Percentiles rank a stretch among this genome's conserved stretches.
Conservation (phyloP, 1,140 invertebrate genomes). For the Armadillidium nasatum region DNA sequence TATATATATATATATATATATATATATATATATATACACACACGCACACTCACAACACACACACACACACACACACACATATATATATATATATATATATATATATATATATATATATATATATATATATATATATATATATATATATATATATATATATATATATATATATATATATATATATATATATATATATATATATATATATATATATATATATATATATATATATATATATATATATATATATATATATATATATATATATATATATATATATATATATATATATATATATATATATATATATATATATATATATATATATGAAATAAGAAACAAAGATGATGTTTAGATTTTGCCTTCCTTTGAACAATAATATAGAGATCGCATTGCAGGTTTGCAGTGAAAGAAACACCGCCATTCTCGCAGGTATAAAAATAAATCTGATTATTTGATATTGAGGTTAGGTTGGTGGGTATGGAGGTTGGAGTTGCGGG, state of each 20-base stretch:
- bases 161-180: background rate
- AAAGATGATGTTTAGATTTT: too few relatives aligned
- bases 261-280: conserved; percentile 27
- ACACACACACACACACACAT: too few relatives aligned
- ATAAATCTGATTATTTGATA: too few relatives aligned
- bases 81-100: too few relatives aligned
- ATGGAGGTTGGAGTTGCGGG: too few relatives aligned
- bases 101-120: background rate
- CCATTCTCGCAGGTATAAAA: too few relatives aligned
- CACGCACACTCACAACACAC: too few relatives aligned
- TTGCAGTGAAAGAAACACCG: too few relatives aligned
- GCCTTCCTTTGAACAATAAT: too few relatives aligned
- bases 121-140: conserved; percentile 22
- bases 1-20: conserved; percentile 12
- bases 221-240: conserved; percentile 18
- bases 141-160: conserved; percentile 1
- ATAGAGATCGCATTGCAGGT: too few relatives aligned
- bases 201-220: background rate
- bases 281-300: conserved; percentile 26
- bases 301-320: conserved; percentile 25
- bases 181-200: conserved; percentile 21
- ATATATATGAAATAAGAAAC: background rate
- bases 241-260: conserved; percentile 22
- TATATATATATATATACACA: conserved; percentile 8
- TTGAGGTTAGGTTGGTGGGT: too few relatives aligned